Evolutionary conservation across 2,888 invertebrate genomes (phyloP).

Genomic region (Adela reaumurella): DNA sequence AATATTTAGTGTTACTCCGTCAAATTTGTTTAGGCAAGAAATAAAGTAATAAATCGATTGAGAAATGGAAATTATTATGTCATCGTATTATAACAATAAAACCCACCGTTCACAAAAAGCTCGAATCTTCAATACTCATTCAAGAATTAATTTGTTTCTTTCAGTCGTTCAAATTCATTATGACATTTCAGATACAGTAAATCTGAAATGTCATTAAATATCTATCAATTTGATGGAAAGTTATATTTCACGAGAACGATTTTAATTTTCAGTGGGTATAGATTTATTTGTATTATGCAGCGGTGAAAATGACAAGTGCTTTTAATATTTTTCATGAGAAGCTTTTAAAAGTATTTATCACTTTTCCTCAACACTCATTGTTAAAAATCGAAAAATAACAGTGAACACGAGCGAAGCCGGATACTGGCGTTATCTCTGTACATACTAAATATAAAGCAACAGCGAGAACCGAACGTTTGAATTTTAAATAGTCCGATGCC

Average conservation of each 20-base stretch:
- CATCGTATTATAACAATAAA: neutral
- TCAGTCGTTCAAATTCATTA: neutral
- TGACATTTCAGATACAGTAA: too few relatives aligned
- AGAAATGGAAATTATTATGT: neutral
- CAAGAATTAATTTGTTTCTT: neutral
- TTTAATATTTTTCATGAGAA: too few relatives aligned
- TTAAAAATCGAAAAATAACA: neutral
- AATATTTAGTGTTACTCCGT: too few relatives aligned
- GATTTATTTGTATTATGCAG: too few relatives aligned
- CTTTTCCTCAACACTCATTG: neutral
- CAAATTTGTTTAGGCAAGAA: too few relatives aligned
- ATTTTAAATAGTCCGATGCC: constrained; percentile 16
- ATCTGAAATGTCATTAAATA: neutral
- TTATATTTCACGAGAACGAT: too few relatives aligned
- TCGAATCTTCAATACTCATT: too few relatives aligned
- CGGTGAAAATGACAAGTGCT: too few relatives aligned
- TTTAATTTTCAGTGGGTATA: too few relatives aligned
- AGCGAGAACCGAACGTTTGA: neutral
- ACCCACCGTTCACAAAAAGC: neutral
- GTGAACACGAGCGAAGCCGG: neutral
- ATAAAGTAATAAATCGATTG: too few relatives aligned
- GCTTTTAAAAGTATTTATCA: too few relatives aligned
- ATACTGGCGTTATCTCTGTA: neutral
- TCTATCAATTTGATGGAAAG: neutral
- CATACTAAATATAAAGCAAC: neutral